Conservation (phyloP, 2,888 invertebrate genomes). For the Agrochola macilenta region DNA sequence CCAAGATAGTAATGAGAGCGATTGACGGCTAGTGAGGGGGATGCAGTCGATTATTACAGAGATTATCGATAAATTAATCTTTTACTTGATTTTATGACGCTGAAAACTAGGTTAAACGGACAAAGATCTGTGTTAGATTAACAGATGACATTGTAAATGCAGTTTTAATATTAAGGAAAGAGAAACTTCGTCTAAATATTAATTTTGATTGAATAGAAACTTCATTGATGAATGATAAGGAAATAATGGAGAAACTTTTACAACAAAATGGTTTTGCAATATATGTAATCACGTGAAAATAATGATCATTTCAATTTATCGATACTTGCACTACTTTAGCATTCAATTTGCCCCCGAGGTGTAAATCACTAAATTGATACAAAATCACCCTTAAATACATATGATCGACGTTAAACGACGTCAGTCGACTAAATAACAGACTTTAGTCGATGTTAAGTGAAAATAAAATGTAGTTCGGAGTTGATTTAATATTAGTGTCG, state of each 20-base stretch:
- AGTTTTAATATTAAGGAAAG: conserved; percentile 1
- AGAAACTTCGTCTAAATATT: background rate
- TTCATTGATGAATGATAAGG: background rate
- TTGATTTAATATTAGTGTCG: conserved; percentile 49
- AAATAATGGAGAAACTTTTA: background rate
- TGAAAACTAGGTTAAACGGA: conserved; percentile 46
- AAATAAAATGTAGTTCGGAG: conserved; percentile 71
- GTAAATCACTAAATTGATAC: conserved; percentile 74
- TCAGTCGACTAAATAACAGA: conserved; percentile 74
- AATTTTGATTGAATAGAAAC: conserved; percentile 6
- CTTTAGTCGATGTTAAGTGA: conserved; percentile 76
- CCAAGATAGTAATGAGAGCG: conserved; percentile 73
- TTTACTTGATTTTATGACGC: conserved; percentile 41
- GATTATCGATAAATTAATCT: conserved; percentile 65
- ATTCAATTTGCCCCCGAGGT: conserved; percentile 61
- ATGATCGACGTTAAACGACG: conserved; percentile 52
- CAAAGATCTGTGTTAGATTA: conserved; percentile 38
- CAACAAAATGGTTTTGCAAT: background rate
- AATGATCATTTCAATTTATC: conserved; percentile 43
- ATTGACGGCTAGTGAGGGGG: conserved; percentile 77
- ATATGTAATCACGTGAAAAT: background rate
- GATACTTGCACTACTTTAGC: conserved; percentile 42
- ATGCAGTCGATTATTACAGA: conserved; percentile 33
- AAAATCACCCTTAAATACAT: conserved; percentile 70
- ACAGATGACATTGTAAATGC: conserved; percentile 22